phyloP scores from a whole-genome alignment of 2,888 invertebrate genomes.

The Plebejus melissa region DNA sequence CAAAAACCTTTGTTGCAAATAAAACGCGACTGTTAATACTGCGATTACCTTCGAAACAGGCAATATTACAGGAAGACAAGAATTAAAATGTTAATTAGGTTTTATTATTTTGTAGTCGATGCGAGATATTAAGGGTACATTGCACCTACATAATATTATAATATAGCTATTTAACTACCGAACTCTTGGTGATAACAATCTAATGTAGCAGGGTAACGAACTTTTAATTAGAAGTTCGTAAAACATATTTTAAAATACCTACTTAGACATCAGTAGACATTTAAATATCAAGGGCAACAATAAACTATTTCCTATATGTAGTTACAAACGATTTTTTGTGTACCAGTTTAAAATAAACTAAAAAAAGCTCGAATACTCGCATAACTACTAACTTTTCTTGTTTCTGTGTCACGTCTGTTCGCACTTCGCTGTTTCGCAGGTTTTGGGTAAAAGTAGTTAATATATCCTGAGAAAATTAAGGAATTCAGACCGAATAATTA shows the following conservation, averaged over 20 bases:
- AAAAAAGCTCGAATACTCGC: no score
- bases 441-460: no score
- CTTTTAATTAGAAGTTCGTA: background rate
- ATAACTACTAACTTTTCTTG: no score
- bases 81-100: conserved; percentile 16
- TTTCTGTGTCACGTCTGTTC: no score
- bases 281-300: no score
- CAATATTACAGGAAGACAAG: conserved; percentile 8
- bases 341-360: no score
- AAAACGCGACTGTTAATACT: background rate
- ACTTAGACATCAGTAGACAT: no score
- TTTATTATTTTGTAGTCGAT: background rate
- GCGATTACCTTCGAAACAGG: background rate
- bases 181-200: background rate
- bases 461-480: no score
- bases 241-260: background rate
- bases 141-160: conserved; percentile 2
- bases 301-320: no score
- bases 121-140: conserved; percentile 5
- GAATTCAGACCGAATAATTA: no score
- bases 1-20: background rate
- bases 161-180: background rate
- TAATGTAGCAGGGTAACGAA: background rate
- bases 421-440: no score
- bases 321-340: no score